Evolutionary conservation across 37 sponge, comb jelly and placozoan species (phyloP).

Genomic region (Theonella swinhoei): DNA sequence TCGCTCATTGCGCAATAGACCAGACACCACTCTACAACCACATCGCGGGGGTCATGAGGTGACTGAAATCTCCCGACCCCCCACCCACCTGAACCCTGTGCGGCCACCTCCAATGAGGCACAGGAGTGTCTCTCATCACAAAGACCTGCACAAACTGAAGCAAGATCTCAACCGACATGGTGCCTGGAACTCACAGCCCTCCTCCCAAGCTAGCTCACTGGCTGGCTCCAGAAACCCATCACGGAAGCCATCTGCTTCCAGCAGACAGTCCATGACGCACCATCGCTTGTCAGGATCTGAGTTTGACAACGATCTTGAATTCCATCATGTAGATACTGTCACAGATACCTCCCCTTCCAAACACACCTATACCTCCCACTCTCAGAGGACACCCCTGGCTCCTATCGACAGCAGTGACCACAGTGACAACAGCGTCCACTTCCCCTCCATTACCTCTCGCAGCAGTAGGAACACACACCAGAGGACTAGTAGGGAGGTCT

Average conservation of each 20-base stretch:
- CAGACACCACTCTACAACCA: neutral
- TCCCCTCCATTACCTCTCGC: conserved; percentile 1
- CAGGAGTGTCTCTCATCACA: neutral
- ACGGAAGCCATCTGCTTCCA: conserved; percentile 8
- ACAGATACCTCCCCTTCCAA: neutral
- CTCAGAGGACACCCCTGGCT: neutral
- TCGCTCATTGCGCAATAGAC: neutral
- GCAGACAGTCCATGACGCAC: too few relatives aligned
- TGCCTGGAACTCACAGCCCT: neutral
- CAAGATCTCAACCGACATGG: conserved; percentile 5
- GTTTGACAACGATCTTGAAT: neutral
- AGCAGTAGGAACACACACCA: neutral
- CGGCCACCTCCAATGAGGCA: neutral
- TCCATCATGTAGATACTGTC: conserved; percentile 16
- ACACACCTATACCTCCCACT: too few relatives aligned
- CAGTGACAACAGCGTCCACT: neutral
- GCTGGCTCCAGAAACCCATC: neutral
- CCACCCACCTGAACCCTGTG: neutral
- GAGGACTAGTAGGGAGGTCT: neutral
- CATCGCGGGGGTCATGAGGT: neutral
- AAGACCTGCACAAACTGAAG: conserved; percentile 9
- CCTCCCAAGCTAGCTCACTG: neutral
- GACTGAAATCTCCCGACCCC: neutral
- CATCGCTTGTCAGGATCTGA: neutral
- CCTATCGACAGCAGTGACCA: neutral